phyloP scores from a whole-genome alignment of 2,797 vertebrate species.

The Takifugu rubripes region DNA sequence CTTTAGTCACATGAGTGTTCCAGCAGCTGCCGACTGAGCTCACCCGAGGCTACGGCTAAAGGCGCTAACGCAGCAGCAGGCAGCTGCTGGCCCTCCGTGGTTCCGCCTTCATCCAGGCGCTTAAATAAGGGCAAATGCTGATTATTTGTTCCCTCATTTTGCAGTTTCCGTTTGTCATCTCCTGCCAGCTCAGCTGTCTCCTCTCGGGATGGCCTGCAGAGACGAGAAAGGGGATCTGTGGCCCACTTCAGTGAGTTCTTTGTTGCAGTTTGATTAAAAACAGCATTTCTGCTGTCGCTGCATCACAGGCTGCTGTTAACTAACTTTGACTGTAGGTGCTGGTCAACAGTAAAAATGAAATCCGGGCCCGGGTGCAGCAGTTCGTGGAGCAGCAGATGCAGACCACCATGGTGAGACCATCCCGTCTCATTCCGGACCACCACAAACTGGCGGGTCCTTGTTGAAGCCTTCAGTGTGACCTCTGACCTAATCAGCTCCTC shows the following conservation, averaged over 20 bases:
- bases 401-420: slow-evolving; percentile 84
- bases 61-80: too few relatives aligned
- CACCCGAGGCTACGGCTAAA: too few relatives aligned
- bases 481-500: too few relatives aligned
- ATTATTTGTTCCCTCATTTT: background rate
- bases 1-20: too few relatives aligned
- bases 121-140: too few relatives aligned
- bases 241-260: slow-evolving; percentile 45
- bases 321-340: slow-evolving; percentile 61
- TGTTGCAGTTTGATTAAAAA: too few relatives aligned
- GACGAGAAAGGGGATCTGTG: slow-evolving; percentile 38
- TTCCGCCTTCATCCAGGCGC: too few relatives aligned
- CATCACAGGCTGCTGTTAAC: background rate
- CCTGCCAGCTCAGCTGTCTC: too few relatives aligned
- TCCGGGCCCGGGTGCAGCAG: slow-evolving; percentile 75
- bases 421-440: background rate
- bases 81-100: slow-evolving; percentile 20
- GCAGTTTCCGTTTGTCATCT: background rate
- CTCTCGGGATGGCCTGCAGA: slow-evolving; percentile 41
- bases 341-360: slow-evolving; percentile 51
- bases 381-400: slow-evolving; percentile 87
- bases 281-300: too few relatives aligned
- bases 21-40: too few relatives aligned
- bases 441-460: too few relatives aligned
- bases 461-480: too few relatives aligned